Percentiles rank a stretch among this genome's conserved stretches.
These are phyloP conservation scores for Ptychoptera albimana DNA, from an alignment of 2,888 invertebrate genomes.

Conservation along the genomic window DNA sequence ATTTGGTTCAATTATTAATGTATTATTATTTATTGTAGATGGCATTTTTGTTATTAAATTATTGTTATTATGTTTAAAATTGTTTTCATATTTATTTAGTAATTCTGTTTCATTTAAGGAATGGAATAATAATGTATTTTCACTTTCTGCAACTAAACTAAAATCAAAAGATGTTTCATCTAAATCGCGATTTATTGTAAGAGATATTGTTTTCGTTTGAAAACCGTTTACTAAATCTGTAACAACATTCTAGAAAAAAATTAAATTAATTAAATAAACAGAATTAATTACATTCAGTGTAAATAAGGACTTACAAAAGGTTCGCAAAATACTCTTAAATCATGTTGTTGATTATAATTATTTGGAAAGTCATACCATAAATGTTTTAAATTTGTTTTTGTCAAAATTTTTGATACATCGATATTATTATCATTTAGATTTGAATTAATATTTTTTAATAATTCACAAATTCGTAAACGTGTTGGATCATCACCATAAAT, in stretches of 20 bases:
- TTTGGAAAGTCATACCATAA: not conserved
- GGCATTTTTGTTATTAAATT: too few species aligned
- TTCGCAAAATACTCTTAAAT: not conserved
- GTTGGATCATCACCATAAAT: constrained; percentile 37
- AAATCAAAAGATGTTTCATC: constrained; percentile 21
- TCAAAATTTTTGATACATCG: constrained; percentile 19
- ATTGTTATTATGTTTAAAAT: too few species aligned
- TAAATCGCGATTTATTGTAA: constrained; percentile 24
- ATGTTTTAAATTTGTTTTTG: constrained; percentile 12
- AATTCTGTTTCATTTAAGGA: too few species aligned
- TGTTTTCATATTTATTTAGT: too few species aligned
- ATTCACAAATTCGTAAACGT: constrained; percentile 25
- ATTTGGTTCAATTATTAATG: too few species aligned
- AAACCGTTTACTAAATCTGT: constrained; percentile 21
- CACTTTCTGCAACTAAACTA: constrained; percentile 21
- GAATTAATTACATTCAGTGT: too few species aligned
- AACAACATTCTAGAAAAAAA: constrained; percentile 13
- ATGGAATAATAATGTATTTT: constrained; percentile 11
- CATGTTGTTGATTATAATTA: too few species aligned
- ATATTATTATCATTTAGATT: constrained; percentile 17
- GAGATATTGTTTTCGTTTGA: constrained; percentile 22
- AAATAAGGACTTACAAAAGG: not conserved
- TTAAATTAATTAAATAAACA: not conserved
- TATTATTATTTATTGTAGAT: too few species aligned
- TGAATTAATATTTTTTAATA: constrained; percentile 18